Base-by-base conservation (phyloP, 1,140 invertebrate genomes). In the Heliconius hermathena region DNA sequence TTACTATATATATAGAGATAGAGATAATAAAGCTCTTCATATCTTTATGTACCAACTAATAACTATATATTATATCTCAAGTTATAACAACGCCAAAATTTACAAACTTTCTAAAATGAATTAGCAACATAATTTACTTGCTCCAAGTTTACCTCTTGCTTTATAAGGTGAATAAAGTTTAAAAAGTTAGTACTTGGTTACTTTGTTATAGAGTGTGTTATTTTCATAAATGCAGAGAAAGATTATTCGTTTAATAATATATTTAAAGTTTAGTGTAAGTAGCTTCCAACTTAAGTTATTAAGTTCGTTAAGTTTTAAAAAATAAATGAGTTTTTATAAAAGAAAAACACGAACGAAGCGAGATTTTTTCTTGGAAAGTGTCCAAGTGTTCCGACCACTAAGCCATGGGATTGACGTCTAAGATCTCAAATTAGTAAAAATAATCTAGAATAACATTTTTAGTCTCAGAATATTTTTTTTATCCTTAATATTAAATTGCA, bases 161-260 rank as follows among this genome's bases (percentile, higher is more conserved):
- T 26, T 38, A 75, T 75, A 60, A 75, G 54, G 52, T 74, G 49
- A 22, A 57, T 29, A 74, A 74, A 75, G 54, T 75, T 75, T 66
- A 22, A 38, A 75, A 75, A 66, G 8, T 75, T 41, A 38, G 13
- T 36, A 57, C 73, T 74, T 36, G 26, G 11, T 38, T 75, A 75
- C 54, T 75, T 75, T 41, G 54, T 75, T 75, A n/a, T 38, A 41
- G 41, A 66, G n/a, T 75, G 33, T 22, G 29, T 75, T 75, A 41
- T 75, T 75, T 75, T 75, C n/a, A 75, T 29, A 66, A 66, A 66
- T 66, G 60, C 22, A 26, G 26, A 29, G 60, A 66, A 66, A 29
- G 60, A 66, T 66, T 66, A 66, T 66, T 60, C n/a, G n/a, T 60
- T 60, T 60, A 3, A 11, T n/a, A 60, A 60, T 60, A 60, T 26